Percentiles rank a stretch among this genome's conserved stretches.
Evolutionary conservation across 1,140 invertebrate genomes (phyloP).

Genomic region (Zaprionus davidi): DNA sequence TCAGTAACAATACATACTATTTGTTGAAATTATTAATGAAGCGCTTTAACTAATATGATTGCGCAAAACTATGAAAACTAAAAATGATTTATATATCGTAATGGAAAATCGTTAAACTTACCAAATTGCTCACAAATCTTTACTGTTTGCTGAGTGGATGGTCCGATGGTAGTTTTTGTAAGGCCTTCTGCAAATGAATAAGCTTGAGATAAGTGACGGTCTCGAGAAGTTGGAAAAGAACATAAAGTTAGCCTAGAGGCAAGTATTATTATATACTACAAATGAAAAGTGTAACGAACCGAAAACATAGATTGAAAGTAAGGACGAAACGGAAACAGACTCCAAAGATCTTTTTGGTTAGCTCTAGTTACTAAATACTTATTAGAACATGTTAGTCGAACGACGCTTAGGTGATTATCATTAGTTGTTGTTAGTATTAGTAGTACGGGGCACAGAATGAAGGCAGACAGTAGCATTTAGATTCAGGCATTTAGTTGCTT

Average conservation of each 20-base stretch:
- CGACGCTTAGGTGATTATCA: conserved; percentile 54
- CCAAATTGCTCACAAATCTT: conserved; percentile 52
- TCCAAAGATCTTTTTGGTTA: conserved; percentile 71
- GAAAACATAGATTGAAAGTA: conserved; percentile 59
- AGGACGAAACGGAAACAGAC: conserved; percentile 57
- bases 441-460: conserved; percentile 52
- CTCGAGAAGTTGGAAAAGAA: conserved; percentile 12
- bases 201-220: conserved; percentile 28
- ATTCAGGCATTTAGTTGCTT: conserved; percentile 71
- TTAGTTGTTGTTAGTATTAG: conserved; percentile 48
- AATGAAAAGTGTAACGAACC: conserved; percentile 63
- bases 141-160: conserved; percentile 50
- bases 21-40: conserved; percentile 47
- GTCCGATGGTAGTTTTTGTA: conserved; percentile 61
- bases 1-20: conserved; percentile 14
- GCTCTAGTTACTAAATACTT: conserved; percentile 42
- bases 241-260: conserved; percentile 67
- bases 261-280: conserved; percentile 68
- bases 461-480: conserved; percentile 51
- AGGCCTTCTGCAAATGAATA: conserved; percentile 68
- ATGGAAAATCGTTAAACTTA: conserved; percentile 36
- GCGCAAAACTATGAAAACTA: conserved; percentile 55
- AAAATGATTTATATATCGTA: neutral
- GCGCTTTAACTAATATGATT: conserved; percentile 45
- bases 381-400: conserved; percentile 65